A percentile compares a stretch with the other conserved stretches of the same genome.
Evolutionary conservation across 2,888 invertebrate species (phyloP).

Genomic region (Autographa pulchrina): DNA sequence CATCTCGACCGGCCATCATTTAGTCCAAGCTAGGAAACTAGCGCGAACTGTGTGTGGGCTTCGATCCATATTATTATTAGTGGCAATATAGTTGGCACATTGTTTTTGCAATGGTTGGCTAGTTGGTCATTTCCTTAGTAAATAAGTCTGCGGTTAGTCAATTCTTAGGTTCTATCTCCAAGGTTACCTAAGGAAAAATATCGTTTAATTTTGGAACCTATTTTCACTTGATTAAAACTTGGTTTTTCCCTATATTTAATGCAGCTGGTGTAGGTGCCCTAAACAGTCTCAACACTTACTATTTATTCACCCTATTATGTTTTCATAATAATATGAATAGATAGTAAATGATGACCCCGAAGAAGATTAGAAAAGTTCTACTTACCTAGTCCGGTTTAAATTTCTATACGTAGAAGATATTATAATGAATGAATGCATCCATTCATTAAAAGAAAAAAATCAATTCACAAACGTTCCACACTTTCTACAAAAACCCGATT

Average conservation of each 20-base stretch:
- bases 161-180: too few species aligned
- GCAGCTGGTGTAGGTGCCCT: too few species aligned
- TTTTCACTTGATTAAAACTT: too few species aligned
- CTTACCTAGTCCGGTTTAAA: too few species aligned
- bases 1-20: not conserved
- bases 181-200: too few species aligned
- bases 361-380: not conserved
- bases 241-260: too few species aligned
- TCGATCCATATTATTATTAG: not conserved
- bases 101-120: not conserved
- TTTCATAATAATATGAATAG: too few species aligned
- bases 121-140: not conserved
- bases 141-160: too few species aligned
- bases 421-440: not conserved
- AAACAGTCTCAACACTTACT: too few species aligned
- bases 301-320: too few species aligned
- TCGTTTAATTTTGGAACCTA: too few species aligned
- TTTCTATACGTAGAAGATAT: not conserved
- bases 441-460: not conserved
- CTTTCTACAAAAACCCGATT: constrained; percentile 3
- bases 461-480: not conserved
- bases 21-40: not conserved
- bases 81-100: not conserved
- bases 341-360: not conserved
- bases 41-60: not conserved